Evolutionary conservation across 1,140 invertebrate species (phyloP), one percentile per base, ranked within the genome.

Genomic region (Zaprionus capensis): DNA sequence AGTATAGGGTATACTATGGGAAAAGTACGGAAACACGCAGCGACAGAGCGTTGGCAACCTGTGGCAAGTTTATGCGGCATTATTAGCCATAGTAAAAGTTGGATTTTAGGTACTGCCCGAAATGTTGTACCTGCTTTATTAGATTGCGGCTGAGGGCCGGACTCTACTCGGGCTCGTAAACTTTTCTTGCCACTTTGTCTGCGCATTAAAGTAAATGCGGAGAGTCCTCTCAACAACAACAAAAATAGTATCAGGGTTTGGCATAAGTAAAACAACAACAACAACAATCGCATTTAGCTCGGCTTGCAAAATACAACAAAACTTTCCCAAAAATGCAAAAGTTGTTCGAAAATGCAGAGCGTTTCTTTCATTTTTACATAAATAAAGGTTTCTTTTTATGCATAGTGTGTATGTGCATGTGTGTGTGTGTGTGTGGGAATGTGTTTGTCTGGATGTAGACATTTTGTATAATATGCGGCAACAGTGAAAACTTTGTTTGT

Each of bases 31-130:
- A 55, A 65, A 4, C n/a, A 9, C n/a, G 41, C n/a, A 17, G 15
- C 20, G 72, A 34, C n/a, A 55, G 12, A 38, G 59, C 24, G 36
- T 53, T 58, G 78, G 57, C 84, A 88, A 88, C 84, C 85, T 88
- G 84, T 77, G 81, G 71, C 72, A 84, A 90, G 71, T 90, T 88
- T 88, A 81, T 88, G 82, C 76, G 71, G 85, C 79, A 72, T 77
- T 88, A 88, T 88, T 88, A 85, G 85, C 81, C 71, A 71, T 77
- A 81, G 86, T 91, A 90, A 88, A 88, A 88, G 78, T 85, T 90
- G 72, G 80, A 68, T 90, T 88, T 80, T 80, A 85, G 78, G 66
- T 78, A 68, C 59, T 72, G 76, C 67, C 86, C 75, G 31, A 74
- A 67, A 65, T 74, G 71, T 71, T 78, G 61, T 65, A 62, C 81